These are phyloP conservation scores for Drosophila biarmipes DNA, from an alignment of 1,140 invertebrate genomes.

Conservation along the genomic window DNA sequence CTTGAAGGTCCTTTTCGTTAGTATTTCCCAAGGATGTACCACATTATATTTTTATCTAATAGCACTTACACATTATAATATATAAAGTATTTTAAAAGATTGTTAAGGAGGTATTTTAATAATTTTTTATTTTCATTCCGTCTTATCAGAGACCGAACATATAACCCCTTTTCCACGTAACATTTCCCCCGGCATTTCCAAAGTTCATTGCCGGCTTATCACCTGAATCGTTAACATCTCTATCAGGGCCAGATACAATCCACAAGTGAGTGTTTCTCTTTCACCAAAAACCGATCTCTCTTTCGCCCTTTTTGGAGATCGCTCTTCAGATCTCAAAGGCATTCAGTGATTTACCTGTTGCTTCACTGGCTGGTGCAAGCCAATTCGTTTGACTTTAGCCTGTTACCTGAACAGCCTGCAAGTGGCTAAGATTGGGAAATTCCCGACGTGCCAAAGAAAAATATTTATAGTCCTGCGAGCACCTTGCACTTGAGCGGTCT, in stretches of 20 bases:
- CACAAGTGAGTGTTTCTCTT: slow-evolving; percentile 11
- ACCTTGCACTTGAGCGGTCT: slow-evolving; percentile 31
- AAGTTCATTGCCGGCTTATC: slow-evolving; percentile 22
- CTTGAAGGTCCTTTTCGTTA: no score
- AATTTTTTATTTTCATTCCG: background rate
- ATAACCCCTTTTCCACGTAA: no score
- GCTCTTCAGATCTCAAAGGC: slow-evolving; percentile 10
- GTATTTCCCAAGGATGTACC: no score
- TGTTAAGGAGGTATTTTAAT: no score
- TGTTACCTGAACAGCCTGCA: slow-evolving; percentile 54
- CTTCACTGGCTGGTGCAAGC: slow-evolving; percentile 20
- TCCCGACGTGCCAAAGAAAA: slow-evolving; percentile 58
- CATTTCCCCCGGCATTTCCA: background rate
- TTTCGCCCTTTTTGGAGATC: slow-evolving; percentile 7
- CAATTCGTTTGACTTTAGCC: slow-evolving; percentile 54
- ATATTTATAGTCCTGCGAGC: slow-evolving; percentile 44
- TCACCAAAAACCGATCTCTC: slow-evolving; percentile 7
- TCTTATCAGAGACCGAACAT: no score
- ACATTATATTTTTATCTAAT: no score
- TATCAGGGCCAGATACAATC: slow-evolving; percentile 16
- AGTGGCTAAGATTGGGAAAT: slow-evolving; percentile 49
- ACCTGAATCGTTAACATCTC: slow-evolving; percentile 10
- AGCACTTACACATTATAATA: no score
- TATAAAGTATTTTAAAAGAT: no score
- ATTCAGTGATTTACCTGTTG: slow-evolving; percentile 31